Conservation (phyloP, 2,113 vertebrate species). For the Melanotaenia duboulayi region DNA sequence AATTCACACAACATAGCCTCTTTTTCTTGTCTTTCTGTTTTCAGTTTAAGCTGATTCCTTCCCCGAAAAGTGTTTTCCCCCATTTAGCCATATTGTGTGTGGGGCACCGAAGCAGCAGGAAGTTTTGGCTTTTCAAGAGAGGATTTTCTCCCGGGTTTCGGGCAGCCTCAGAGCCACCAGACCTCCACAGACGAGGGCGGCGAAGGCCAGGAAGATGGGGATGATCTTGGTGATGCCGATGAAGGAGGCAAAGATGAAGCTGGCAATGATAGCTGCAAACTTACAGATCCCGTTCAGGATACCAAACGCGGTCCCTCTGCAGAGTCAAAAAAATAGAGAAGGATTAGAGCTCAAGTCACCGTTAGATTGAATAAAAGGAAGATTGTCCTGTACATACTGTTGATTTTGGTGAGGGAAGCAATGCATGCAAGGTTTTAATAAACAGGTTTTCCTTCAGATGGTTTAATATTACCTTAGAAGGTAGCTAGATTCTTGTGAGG, state of each 20-base stretch:
- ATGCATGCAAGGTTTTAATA: no score
- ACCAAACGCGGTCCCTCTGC: slow-evolving; percentile 94
- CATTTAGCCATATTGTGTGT: slow-evolving; percentile 14
- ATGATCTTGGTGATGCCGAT: slow-evolving; percentile 94
- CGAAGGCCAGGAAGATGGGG: slow-evolving; percentile 94
- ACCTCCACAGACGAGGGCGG: slow-evolving; percentile 91
- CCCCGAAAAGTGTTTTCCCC: slow-evolving; percentile 2
- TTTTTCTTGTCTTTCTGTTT: slow-evolving; percentile 19
- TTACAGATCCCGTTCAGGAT: slow-evolving; percentile 94
- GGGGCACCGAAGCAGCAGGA: slow-evolving; percentile 41
- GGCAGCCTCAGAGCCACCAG: slow-evolving; percentile 92
- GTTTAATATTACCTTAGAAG: no score
- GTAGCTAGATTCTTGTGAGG: no score
- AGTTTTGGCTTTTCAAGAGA: slow-evolving; percentile 86
- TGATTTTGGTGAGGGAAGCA: background rate
- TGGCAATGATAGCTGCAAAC: slow-evolving; percentile 92
- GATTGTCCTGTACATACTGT: background rate
- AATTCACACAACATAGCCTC: slow-evolving; percentile 35
- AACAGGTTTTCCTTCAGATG: no score
- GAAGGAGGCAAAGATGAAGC: slow-evolving; percentile 95
- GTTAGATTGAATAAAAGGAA: background rate
- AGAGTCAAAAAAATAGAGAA: slow-evolving; percentile 24
- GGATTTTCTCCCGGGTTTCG: slow-evolving; percentile 94
- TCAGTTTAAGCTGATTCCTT: slow-evolving; percentile 41
- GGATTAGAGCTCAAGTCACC: background rate